Evolutionary conservation across 2,888 invertebrate genomes (phyloP), one percentile per base, ranked within the genome.

Genomic region (Philonicus albiceps): DNA sequence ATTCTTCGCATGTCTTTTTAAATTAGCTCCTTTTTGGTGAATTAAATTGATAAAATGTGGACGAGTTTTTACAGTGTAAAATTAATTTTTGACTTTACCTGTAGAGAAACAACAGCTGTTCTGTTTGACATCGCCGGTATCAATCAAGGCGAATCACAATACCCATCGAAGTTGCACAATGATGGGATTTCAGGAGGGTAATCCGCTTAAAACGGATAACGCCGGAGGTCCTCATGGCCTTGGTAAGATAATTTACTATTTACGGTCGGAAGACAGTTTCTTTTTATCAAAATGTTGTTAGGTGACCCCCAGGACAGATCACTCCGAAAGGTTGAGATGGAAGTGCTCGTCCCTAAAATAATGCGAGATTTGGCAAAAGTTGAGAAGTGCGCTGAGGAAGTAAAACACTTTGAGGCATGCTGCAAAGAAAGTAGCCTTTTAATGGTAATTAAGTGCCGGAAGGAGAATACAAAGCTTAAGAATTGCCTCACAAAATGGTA

Each of bases 311-410:
- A 91, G 86, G 98, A 98, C 91, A 94, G 91, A 90, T 93, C 93
- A n/a, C 92, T 99, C 84, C 94, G 99, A 89, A 97, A 95, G 93
- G 97, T 98, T 2, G 99, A 99, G 93, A 93, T 92, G 27, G 97
- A 98, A 90, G 95, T 99, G 22, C 91, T 98, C 88, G 96, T 99
- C 91, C 97, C 98, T 0, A 96, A 98, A 92, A 94, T 96, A 90
- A 96, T 99, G 93, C 94, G 98, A 89, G 96, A 97, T 31, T 95
- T 95, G 89, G 96, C 98, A 0, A 96, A 95, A 91, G 91, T 90
- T 16, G 96, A 96, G 90, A 97, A 97, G 91, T 99, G 99, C 92
- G 87, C 90, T 0, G 92, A 94, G 88, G 95, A 96, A 93, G 96
- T 97, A 0, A 92, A 93, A 90, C 94, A 95, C 78, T 96, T 96